Percentiles rank a stretch among this genome's conserved stretches.
These are phyloP conservation scores for Lithosia quadra DNA, from an alignment of 2,888 invertebrate species.

Conservation along the genomic window DNA sequence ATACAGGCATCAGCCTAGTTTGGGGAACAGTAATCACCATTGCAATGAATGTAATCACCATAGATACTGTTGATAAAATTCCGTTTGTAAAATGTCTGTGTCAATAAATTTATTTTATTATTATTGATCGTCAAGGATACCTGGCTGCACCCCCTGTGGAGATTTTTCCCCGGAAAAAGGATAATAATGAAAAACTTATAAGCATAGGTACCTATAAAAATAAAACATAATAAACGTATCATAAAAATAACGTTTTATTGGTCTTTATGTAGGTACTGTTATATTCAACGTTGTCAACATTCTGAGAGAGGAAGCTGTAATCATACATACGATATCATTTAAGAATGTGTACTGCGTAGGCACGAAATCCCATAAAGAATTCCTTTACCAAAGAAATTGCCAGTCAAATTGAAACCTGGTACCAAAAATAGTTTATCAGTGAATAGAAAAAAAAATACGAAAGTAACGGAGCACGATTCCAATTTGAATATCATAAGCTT, in stretches of 20 bases:
- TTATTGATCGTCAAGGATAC: too few species aligned
- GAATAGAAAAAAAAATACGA: background rate
- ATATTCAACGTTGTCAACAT: background rate
- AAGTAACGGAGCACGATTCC: background rate
- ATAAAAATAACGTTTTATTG: background rate
- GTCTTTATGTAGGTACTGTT: background rate
- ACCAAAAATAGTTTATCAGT: background rate
- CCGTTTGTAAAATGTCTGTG: too few species aligned
- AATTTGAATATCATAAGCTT: constrained; percentile 1
- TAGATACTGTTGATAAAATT: too few species aligned
- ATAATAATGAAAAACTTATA: too few species aligned
- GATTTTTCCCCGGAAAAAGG: too few species aligned
- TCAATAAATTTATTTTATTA: too few species aligned
- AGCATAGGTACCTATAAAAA: background rate
- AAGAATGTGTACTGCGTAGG: background rate
- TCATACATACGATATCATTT: background rate
- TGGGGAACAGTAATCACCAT: too few species aligned
- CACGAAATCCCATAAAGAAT: background rate
- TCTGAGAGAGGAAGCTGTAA: background rate
- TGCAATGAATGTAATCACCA: too few species aligned
- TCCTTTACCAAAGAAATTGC: background rate
- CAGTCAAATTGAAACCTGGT: background rate
- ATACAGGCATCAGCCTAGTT: too few species aligned
- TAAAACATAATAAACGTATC: background rate
- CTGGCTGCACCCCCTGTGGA: too few species aligned